Conservation (phyloP, 2,113 vertebrate genomes). For the Reinhardtius hippoglossoides region DNA sequence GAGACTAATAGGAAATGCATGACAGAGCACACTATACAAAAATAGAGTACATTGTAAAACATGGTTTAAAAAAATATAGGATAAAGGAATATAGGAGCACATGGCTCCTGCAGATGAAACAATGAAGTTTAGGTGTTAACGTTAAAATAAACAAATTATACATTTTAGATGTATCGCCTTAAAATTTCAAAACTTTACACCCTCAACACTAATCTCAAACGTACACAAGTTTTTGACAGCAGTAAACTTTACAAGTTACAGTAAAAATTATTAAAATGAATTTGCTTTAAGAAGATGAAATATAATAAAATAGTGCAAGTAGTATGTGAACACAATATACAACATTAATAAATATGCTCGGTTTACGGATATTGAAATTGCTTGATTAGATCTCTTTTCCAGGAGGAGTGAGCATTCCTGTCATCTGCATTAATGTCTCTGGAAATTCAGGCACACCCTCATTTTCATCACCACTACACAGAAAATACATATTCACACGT, state of each 20-base stretch:
- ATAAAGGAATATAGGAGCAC: conserved; percentile 2
- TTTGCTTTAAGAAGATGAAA: conserved; percentile 31
- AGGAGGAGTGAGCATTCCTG: conserved; percentile 11
- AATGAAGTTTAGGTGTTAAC: neutral
- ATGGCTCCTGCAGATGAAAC: conserved; percentile 7
- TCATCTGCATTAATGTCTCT: conserved; percentile 19
- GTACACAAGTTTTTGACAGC: neutral
- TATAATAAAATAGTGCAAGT: conserved; percentile 61
- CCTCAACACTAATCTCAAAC: neutral
- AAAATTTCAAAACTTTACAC: conserved; percentile 9
- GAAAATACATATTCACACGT: conserved; percentile 15
- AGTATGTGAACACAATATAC: conserved; percentile 69
- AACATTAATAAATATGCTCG: conserved; percentile 75
- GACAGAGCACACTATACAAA: conserved; percentile 36
- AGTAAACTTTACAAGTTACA: conserved; percentile 36
- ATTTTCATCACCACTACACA: neutral
- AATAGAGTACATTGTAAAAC: conserved; percentile 42
- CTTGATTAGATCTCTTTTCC: conserved; percentile 22
- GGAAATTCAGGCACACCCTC: conserved; percentile 13
- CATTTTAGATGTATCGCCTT: neutral
- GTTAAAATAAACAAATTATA: neutral
- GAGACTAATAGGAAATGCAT: conserved; percentile 42
- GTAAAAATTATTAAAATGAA: conserved; percentile 20
- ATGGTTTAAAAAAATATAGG: conserved; percentile 26
- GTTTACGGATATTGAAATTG: conserved; percentile 29